Evolutionary conservation across 2,888 invertebrate genomes (phyloP), one percentile per base, ranked within the genome.

Genomic region (Rotaria socialis): DNA sequence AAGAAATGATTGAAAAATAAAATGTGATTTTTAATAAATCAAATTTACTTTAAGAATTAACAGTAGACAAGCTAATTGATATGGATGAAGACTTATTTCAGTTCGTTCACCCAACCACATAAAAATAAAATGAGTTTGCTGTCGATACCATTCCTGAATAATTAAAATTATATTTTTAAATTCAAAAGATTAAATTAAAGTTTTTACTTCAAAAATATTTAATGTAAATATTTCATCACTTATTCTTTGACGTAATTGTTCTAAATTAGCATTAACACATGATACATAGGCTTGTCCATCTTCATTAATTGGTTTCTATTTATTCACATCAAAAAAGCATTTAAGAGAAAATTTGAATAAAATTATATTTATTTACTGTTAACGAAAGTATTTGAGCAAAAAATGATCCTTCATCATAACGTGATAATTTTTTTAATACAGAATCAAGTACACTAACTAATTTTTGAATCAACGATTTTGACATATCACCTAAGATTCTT

Each of bases 241-340:
- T 87, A 99, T 96, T 93, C 97, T 97, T 89, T 97, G 96, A 90
- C 97, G 94, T 89, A 99, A 95, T 93, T 97, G 96, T 93, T 99
- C 99, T 94, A 97, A 95, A 89, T 96, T 96, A 90, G 96, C 96
- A 88, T 97, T 94, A 92, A 97, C 95, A 92, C 98, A 99, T 92
- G 96, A 96, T 85, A 99, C 96, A 92, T 99, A 99, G 60, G 96
- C 95, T 91, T 97, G 96, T 5, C 99, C 99, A 91, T 97, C 94
- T 92, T 98, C 97, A 91, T 96, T 96, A 5, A 96, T 96, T 85
- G 96, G 91, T 90, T 91, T 91, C 91, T 91, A 89, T 35, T 35
- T 35, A 43, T 58, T 75, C 22, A 10, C n/a, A 75, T 41, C 1
- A 19, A 47, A 10, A 47, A 10, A n/a, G n/a, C 7, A 47, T 47